phyloP scores from a whole-genome alignment of 2,797 vertebrate species.

The Alauda arvensis region DNA sequence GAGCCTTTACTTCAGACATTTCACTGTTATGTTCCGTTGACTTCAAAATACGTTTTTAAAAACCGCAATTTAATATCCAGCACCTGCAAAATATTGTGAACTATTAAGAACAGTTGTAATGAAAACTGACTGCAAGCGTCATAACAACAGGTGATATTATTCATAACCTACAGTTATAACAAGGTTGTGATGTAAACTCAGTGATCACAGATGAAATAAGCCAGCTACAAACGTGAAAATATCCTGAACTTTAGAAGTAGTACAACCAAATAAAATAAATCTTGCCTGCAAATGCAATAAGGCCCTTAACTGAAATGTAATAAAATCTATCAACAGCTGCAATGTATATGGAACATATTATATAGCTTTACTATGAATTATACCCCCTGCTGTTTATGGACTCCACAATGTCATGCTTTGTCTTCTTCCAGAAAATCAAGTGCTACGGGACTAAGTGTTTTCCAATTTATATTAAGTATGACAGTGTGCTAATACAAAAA shows the following conservation, averaged over 20 bases:
- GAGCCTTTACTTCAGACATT: slow-evolving; percentile 37
- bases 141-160: slow-evolving; percentile 76
- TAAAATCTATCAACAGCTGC: slow-evolving; percentile 79
- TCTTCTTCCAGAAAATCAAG: slow-evolving; percentile 64
- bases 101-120: slow-evolving; percentile 64
- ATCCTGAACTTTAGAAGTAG: slow-evolving; percentile 67
- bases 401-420: slow-evolving; percentile 72
- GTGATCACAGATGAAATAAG: slow-evolving; percentile 65
- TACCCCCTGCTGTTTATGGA: slow-evolving; percentile 68
- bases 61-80: slow-evolving; percentile 58
- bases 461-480: slow-evolving; percentile 68
- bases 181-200: slow-evolving; percentile 66
- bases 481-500: slow-evolving; percentile 71
- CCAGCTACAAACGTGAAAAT: slow-evolving; percentile 74
- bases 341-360: slow-evolving; percentile 73
- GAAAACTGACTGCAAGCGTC: slow-evolving; percentile 68
- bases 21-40: slow-evolving; percentile 29
- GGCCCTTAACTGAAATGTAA: slow-evolving; percentile 70
- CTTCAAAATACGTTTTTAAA: slow-evolving; percentile 58
- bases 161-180: slow-evolving; percentile 58
- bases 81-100: slow-evolving; percentile 70
- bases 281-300: slow-evolving; percentile 72
- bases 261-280: slow-evolving; percentile 75
- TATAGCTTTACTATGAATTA: slow-evolving; percentile 72
- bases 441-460: slow-evolving; percentile 47